Conservation (phyloP, 2,888 invertebrate species). For the Pandemis heparana region DNA sequence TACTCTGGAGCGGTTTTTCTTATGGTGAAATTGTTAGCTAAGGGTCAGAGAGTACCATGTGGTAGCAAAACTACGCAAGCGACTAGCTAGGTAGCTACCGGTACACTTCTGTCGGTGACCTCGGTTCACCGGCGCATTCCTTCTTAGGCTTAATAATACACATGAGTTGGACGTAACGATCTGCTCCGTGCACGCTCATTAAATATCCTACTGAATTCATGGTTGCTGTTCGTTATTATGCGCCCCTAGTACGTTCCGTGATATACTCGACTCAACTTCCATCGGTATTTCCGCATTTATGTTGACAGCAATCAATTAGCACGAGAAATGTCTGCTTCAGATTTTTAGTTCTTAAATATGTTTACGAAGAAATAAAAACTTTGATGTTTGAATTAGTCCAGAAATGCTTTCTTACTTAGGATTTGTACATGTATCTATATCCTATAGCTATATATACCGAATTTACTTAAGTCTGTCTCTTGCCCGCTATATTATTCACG, state of each 20-base stretch:
- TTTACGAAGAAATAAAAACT: neutral
- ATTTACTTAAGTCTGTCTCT: neutral
- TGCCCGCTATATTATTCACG: constrained; percentile 5
- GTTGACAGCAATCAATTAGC: neutral
- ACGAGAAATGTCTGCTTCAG: neutral
- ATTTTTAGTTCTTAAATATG: neutral
- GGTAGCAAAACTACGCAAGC: constrained; percentile 49
- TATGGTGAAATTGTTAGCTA: constrained; percentile 61
- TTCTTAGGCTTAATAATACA: constrained; percentile 83
- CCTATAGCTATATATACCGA: neutral
- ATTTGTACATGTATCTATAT: neutral
- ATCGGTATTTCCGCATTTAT: neutral
- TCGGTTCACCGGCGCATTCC: constrained; percentile 75
- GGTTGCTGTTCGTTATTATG: constrained; percentile 60
- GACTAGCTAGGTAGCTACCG: constrained; percentile 65
- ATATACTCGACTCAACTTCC: constrained; percentile 41
- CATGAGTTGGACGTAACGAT: constrained; percentile 77
- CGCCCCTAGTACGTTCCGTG: constrained; percentile 56
- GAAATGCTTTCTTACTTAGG: neutral
- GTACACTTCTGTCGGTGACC: constrained; percentile 74
- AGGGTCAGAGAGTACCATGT: constrained; percentile 60
- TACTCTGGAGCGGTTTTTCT: constrained; percentile 46
- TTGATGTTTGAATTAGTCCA: neutral
- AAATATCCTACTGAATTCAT: constrained; percentile 69
- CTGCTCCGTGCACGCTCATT: constrained; percentile 73